phyloP scores from a whole-genome alignment of 1,140 invertebrate genomes.

The Bombus balteatus region DNA sequence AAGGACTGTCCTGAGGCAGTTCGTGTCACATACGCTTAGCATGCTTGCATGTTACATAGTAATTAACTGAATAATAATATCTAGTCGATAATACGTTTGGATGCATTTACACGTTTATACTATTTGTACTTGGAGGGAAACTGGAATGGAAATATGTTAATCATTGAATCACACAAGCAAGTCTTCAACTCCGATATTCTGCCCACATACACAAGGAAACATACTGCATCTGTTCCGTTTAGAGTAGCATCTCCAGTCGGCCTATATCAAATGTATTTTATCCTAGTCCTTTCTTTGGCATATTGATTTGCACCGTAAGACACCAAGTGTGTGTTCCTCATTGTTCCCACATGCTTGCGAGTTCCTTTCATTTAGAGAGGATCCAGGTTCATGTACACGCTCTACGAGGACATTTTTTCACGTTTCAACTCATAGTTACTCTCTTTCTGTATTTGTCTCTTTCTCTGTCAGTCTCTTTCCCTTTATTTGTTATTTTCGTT shows the following conservation, averaged over 20 bases:
- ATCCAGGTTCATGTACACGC: constrained; percentile 1
- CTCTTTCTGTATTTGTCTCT: not conserved
- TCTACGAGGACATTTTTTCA: constrained; percentile 2
- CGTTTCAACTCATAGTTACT: constrained; percentile 2
- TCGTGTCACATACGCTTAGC: constrained; percentile 68
- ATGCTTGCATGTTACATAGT: constrained; percentile 72
- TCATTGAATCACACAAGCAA: not conserved
- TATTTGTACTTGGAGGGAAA: constrained; percentile 71
- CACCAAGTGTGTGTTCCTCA: not conserved
- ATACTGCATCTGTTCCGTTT: constrained; percentile 19
- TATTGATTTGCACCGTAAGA: not conserved
- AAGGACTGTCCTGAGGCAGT: constrained; percentile 7
- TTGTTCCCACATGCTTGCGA: not conserved
- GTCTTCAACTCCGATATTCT: not conserved
- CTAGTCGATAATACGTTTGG: constrained; percentile 74
- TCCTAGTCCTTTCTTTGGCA: not conserved
- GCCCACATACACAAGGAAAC: not conserved
- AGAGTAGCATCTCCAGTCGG: constrained; percentile 6
- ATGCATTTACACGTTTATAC: constrained; percentile 80
- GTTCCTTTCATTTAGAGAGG: constrained; percentile 13
- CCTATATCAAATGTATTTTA: constrained; percentile 14
- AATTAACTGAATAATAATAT: constrained; percentile 60
- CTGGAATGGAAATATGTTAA: constrained; percentile 43
- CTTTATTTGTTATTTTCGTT: constrained; percentile 74
- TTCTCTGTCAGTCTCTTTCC: constrained; percentile 21